These are phyloP conservation scores for Apocrypta bakeri DNA, from an alignment of 1,140 invertebrate genomes.

Conservation along the genomic window DNA sequence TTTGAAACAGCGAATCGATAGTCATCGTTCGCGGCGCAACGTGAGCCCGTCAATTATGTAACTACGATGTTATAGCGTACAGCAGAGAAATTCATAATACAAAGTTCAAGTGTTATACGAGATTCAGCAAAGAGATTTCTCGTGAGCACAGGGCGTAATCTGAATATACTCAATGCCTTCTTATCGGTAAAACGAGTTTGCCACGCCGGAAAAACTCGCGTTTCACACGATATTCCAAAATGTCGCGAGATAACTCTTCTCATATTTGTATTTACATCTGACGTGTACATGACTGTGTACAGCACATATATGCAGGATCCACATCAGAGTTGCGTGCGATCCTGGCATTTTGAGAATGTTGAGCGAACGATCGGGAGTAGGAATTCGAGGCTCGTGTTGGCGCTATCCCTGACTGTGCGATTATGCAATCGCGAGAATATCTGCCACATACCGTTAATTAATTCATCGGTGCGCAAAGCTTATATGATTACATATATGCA, in stretches of 20 bases:
- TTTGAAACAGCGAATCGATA: too few species aligned
- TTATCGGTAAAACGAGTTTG: too few species aligned
- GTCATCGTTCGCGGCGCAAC: not conserved
- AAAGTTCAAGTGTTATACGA: not conserved
- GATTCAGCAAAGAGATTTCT: not conserved
- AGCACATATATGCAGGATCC: not conserved
- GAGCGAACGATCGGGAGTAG: not conserved
- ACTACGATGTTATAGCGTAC: too few species aligned
- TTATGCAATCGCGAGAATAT: conserved; percentile 12
- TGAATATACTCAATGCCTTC: too few species aligned
- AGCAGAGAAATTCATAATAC: not conserved
- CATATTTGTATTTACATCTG: too few species aligned
- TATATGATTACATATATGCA: not conserved
- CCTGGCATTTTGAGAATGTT: not conserved
- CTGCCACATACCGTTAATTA: conserved; percentile 13
- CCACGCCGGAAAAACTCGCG: too few species aligned
- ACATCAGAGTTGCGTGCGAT: not conserved
- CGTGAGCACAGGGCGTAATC: too few species aligned
- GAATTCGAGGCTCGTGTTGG: conserved; percentile 19
- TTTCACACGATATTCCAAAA: too few species aligned
- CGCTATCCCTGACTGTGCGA: not conserved
- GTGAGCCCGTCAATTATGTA: not conserved
- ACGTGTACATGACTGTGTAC: too few species aligned
- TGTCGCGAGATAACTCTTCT: too few species aligned
- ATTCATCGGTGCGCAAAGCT: not conserved